phyloP scores from a whole-genome alignment of 2,797 vertebrate genomes.

The Karalla daura region DNA sequence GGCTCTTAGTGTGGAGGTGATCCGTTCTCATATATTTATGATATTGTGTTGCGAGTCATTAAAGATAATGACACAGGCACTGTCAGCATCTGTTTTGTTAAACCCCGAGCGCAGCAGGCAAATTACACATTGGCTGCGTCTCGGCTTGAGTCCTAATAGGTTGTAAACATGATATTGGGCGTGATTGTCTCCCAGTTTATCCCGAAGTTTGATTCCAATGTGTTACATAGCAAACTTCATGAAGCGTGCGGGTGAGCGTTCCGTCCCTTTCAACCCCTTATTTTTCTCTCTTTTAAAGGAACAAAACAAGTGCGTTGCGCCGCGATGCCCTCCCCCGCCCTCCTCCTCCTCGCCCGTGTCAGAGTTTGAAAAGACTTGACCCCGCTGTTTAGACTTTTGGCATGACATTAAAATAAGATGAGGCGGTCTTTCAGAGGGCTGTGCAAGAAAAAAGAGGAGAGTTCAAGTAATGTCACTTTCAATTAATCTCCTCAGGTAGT shows the following conservation, averaged over 20 bases:
- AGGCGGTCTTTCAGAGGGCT: slow-evolving; percentile 84
- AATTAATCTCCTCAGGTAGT: slow-evolving; percentile 94
- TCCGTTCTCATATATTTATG: slow-evolving; percentile 46
- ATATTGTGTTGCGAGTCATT: slow-evolving; percentile 53
- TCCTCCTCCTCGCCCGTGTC: slow-evolving; percentile 84
- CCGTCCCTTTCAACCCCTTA: not conserved
- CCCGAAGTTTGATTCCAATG: not conserved
- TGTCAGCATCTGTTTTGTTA: slow-evolving; percentile 25
- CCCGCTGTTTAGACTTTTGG: slow-evolving; percentile 92
- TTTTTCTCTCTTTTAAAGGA: not conserved
- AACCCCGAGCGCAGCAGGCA: slow-evolving; percentile 1
- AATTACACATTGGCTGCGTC: slow-evolving; percentile 24
- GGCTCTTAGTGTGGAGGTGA: slow-evolving; percentile 40
- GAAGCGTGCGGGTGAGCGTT: too few relatives aligned
- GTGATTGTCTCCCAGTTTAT: not conserved
- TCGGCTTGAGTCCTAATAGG: slow-evolving; percentile 8
- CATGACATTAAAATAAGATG: slow-evolving; percentile 93
- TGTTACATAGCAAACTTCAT: not conserved
- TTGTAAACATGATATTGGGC: slow-evolving; percentile 2
- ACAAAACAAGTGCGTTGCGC: slow-evolving; percentile 73
- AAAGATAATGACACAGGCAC: slow-evolving; percentile 39
- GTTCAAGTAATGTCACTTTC: slow-evolving; percentile 96
- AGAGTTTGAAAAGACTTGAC: slow-evolving; percentile 88
- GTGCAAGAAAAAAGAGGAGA: slow-evolving; percentile 76
- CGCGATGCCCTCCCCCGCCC: slow-evolving; percentile 62